Evolutionary conservation across 1,140 invertebrate genomes (phyloP).

Genomic region (Formica selysi): DNA sequence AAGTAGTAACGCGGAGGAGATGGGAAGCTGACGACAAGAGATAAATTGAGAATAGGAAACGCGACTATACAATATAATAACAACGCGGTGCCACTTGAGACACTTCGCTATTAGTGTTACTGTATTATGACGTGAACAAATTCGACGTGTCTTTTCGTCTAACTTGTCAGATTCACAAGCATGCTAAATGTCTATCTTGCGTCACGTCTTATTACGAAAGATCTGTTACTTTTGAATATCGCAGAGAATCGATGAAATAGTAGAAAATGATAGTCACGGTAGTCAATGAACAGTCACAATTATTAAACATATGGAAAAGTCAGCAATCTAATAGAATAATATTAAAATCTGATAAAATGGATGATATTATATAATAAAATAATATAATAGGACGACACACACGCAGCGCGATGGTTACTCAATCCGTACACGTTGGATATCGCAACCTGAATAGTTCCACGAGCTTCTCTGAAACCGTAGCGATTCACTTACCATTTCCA

Average conservation of each 20-base stretch:
- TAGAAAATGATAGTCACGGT: not conserved
- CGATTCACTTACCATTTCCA: conserved; percentile 18
- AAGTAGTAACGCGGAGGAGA: not conserved
- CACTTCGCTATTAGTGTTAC: not conserved
- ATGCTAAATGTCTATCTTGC: not conserved
- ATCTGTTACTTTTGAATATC: not conserved
- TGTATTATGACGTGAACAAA: conserved; percentile 37
- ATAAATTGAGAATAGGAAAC: conserved; percentile 24
- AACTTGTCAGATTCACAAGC: conserved; percentile 32
- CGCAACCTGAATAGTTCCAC: conserved; percentile 14
- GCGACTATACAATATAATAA: conserved; percentile 13
- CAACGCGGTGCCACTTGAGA: not conserved
- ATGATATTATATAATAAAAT: not conserved
- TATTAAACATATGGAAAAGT: not conserved
- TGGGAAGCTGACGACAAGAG: not conserved
- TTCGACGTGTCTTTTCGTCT: conserved; percentile 16
- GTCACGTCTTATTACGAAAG: conserved; percentile 18
- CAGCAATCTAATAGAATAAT: not conserved
- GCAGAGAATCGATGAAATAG: not conserved
- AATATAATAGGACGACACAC: not conserved
- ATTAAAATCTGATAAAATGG: not conserved
- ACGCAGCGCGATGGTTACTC: not conserved
- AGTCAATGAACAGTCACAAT: not conserved
- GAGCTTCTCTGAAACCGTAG: conserved; percentile 29
- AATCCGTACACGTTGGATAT: conserved; percentile 10